Conservation (phyloP, 1,140 invertebrate species). For the Bursaphelenchus mucronatus region DNA sequence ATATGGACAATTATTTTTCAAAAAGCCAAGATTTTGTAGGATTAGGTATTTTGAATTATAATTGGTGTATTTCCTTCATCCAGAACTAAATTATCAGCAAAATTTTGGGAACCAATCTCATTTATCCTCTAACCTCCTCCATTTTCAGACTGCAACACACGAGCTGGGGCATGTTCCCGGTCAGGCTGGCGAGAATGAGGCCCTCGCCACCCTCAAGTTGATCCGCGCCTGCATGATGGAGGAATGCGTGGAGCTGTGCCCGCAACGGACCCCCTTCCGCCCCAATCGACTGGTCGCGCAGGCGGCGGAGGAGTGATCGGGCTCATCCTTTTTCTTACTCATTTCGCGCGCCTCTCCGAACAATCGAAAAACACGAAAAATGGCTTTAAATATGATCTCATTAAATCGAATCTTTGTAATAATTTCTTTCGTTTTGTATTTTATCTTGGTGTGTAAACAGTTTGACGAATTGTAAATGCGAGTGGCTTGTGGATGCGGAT, state of each 20-base stretch:
- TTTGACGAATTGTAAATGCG: too few relatives aligned
- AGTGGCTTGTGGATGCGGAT: too few relatives aligned
- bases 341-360: not conserved
- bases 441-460: too few relatives aligned
- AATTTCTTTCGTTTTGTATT: too few relatives aligned
- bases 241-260: conserved; percentile 49
- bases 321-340: not conserved
- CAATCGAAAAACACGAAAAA: conserved; percentile 8
- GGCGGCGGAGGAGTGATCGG: not conserved
- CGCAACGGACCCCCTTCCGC: conserved; percentile 7
- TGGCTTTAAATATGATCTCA: conserved; percentile 5
- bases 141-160: conserved; percentile 52
- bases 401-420: not conserved
- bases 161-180: conserved; percentile 59
- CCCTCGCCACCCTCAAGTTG: conserved; percentile 55
- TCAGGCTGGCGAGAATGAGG: conserved; percentile 57
- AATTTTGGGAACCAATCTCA: too few relatives aligned
- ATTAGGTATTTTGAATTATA: too few relatives aligned
- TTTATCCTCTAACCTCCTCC: not conserved
- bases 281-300: not conserved
- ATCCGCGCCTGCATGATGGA: conserved; percentile 57
- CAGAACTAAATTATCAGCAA: too few relatives aligned
- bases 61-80: too few relatives aligned
- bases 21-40: too few relatives aligned
- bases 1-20: too few relatives aligned